Conservation (phyloP, 2,797 vertebrate species). For the Poecilia wingei region DNA sequence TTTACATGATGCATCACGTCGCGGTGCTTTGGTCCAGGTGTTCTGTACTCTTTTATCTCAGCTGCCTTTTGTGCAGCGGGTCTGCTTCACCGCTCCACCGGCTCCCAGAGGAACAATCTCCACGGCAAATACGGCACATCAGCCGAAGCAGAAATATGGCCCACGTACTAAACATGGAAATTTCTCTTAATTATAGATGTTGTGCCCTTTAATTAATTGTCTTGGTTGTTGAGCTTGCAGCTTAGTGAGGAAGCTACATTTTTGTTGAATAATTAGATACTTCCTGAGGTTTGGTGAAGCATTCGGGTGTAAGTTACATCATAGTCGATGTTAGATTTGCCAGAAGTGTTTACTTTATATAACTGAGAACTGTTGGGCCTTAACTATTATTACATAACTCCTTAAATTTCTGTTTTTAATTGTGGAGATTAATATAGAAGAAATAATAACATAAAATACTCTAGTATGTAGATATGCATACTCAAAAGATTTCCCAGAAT, state of each 20-base stretch:
- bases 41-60: conserved; percentile 23
- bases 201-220: background rate
- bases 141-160: conserved; percentile 3
- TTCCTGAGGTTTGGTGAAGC: background rate
- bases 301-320: background rate
- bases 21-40: conserved; percentile 11
- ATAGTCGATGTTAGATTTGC: background rate
- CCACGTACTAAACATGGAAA: background rate
- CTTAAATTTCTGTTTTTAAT: background rate
- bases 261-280: background rate
- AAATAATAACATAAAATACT: background rate
- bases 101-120: conserved; percentile 22
- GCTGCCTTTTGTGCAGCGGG: background rate
- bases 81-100: conserved; percentile 4
- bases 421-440: background rate
- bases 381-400: background rate
- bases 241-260: background rate
- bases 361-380: background rate
- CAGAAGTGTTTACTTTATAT: background rate
- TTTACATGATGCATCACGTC: conserved; percentile 15
- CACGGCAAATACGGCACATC: background rate
- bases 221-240: background rate
- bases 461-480: background rate
- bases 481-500: background rate
- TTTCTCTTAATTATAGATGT: conserved; percentile 1